Percentiles rank a stretch among this genome's conserved stretches.
Evolutionary conservation across 2,113 vertebrate species (phyloP).

Genomic region (Pica pica): DNA sequence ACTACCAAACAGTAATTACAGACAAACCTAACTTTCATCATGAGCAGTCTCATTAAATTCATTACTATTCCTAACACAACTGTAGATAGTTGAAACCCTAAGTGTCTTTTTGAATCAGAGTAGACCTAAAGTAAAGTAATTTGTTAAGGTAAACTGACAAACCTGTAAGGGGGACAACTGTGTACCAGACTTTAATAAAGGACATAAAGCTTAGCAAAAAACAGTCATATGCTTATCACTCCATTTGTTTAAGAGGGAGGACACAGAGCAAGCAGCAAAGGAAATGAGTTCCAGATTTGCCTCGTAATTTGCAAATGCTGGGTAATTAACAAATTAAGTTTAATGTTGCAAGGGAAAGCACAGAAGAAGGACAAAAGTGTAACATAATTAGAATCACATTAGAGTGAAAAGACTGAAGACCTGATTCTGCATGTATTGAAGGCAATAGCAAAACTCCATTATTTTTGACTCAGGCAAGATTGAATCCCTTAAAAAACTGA

Average conservation of each 20-base stretch:
- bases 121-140: not conserved
- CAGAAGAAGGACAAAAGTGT: conserved; percentile 30
- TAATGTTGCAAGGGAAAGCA: conserved; percentile 40
- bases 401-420: conserved; percentile 17
- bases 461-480: not conserved
- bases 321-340: conserved; percentile 55
- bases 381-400: conserved; percentile 30
- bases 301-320: conserved; percentile 19
- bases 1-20: not conserved
- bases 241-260: not conserved
- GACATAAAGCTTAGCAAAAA: not conserved
- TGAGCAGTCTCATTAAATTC: not conserved
- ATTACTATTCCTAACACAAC: not conserved
- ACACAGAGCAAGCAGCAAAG: not conserved
- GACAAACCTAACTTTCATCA: not conserved
- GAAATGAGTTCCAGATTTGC: conserved; percentile 7
- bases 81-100: not conserved
- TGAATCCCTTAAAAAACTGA: not conserved
- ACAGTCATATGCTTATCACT: not conserved
- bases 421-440: not conserved
- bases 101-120: not conserved
- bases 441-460: conserved; percentile 11
- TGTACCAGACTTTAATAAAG: not conserved
- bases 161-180: not conserved
- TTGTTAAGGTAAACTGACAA: not conserved